These are phyloP conservation scores for Tenthredo distinguenda DNA, from an alignment of 2,888 invertebrate genomes.

Conservation along the genomic window DNA sequence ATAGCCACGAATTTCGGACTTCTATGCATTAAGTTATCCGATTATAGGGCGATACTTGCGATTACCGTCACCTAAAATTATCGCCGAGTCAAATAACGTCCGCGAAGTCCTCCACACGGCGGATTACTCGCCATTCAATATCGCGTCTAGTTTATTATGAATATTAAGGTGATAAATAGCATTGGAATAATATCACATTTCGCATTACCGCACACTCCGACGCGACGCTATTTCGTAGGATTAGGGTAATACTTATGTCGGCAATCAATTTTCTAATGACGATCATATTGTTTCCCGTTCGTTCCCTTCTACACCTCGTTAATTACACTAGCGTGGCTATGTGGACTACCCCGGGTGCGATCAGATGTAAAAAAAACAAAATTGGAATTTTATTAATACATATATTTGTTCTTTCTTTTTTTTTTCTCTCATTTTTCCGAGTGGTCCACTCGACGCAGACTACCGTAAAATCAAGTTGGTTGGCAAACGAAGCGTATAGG, in stretches of 20 bases:
- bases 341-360: neutral
- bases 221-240: neutral
- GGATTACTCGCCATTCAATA: neutral
- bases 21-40: neutral
- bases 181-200: neutral
- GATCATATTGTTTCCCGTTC: conserved; percentile 12
- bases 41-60: neutral
- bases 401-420: neutral
- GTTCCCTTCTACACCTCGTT: neutral
- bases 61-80: neutral
- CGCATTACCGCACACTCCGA: neutral
- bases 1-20: neutral
- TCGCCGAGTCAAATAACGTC: neutral
- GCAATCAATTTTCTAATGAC: neutral
- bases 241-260: neutral
- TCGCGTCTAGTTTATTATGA: neutral
- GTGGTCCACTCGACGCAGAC: neutral
- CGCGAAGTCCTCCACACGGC: neutral
- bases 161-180: neutral
- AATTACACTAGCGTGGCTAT: neutral
- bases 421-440: conserved; percentile 12
- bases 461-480: conserved; percentile 34
- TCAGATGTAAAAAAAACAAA: neutral
- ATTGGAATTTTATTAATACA: neutral
- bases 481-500: neutral